Evolutionary conservation across 2,797 vertebrate genomes (phyloP).

Genomic region (Betta splendens): DNA sequence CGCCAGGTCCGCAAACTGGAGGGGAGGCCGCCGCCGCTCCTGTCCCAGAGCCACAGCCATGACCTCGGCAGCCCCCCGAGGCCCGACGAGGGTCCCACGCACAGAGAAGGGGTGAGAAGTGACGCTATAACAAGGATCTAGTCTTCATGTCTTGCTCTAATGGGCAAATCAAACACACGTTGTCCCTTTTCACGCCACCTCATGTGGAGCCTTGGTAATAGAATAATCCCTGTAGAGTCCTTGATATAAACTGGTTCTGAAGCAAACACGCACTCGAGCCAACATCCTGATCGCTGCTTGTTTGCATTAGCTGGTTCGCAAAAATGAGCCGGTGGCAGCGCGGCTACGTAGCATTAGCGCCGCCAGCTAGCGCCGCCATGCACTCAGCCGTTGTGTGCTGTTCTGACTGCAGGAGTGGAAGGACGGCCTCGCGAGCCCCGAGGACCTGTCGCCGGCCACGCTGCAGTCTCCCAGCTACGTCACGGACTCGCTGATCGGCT

Average conservation of each 20-base stretch:
- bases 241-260: constrained; percentile 34
- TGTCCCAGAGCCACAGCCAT: constrained; percentile 72
- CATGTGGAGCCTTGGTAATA: constrained; percentile 40
- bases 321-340: constrained; percentile 27
- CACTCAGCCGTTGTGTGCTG: too few relatives aligned
- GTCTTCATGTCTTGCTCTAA: constrained; percentile 1
- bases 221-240: constrained; percentile 2
- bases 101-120: constrained; percentile 80
- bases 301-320: constrained; percentile 29
- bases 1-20: constrained; percentile 81
- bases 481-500: constrained; percentile 75
- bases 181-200: constrained; percentile 19
- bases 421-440: constrained; percentile 75
- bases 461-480: constrained; percentile 76
- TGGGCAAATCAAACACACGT: constrained; percentile 17
- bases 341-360: constrained; percentile 35
- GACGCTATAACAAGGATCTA: background rate
- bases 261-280: constrained; percentile 41
- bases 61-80: constrained; percentile 71
- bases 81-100: constrained; percentile 70
- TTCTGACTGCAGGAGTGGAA: constrained; percentile 79
- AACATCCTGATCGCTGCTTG: constrained; percentile 37
- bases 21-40: constrained; percentile 68
- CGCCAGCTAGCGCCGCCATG: constrained; percentile 39
- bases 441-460: constrained; percentile 76